These are phyloP conservation scores for Anadara kagoshimensis DNA, from an alignment of 1,140 invertebrate genomes.

Conservation along the genomic window DNA sequence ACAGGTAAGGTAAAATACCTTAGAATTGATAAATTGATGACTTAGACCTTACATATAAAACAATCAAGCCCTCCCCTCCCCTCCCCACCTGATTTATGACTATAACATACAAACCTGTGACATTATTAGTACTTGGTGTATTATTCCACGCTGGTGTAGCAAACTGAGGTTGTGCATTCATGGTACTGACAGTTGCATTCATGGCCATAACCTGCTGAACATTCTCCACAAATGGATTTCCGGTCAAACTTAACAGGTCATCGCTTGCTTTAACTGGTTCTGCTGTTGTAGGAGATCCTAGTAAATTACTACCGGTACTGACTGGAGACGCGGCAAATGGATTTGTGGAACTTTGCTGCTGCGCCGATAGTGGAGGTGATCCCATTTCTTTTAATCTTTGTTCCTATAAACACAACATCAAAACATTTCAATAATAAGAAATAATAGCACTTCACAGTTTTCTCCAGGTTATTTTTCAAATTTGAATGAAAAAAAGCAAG, in stretches of 20 bases:
- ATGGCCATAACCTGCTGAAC: conserved; percentile 65
- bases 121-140: conserved; percentile 9
- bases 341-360: conserved; percentile 39
- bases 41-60: too few relatives aligned
- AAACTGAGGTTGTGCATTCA: conserved; percentile 26
- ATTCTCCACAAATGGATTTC: conserved; percentile 92
- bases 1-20: too few relatives aligned
- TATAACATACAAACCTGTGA: neutral
- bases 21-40: too few relatives aligned
- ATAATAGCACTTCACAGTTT: neutral
- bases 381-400: conserved; percentile 60
- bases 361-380: conserved; percentile 22
- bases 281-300: conserved; percentile 58
- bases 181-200: conserved; percentile 42
- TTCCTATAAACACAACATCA: conserved; percentile 50
- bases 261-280: conserved; percentile 85
- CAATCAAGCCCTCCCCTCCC: neutral
- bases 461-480: too few relatives aligned
- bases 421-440: neutral
- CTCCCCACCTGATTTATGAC: neutral
- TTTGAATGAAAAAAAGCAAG: too few relatives aligned
- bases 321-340: conserved; percentile 81
- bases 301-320: conserved; percentile 58
- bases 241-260: conserved; percentile 87
- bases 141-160: conserved; percentile 42